Conservation (phyloP, 2,888 invertebrate genomes). For the Ryuthela nishihirai region DNA sequence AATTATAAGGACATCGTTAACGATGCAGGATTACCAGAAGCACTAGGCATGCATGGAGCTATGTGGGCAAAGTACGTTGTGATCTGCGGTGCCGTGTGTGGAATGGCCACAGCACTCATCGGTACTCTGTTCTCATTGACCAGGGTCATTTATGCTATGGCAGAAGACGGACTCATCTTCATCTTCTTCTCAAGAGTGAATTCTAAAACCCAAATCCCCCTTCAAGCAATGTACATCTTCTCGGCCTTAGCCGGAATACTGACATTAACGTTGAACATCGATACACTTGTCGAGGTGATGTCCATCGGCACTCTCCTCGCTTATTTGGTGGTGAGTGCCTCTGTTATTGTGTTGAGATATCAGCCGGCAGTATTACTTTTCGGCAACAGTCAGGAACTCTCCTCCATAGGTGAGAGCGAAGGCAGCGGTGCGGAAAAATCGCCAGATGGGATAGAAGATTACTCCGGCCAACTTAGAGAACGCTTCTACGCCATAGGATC, state of each 20-base stretch:
- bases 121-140: constrained; percentile 83
- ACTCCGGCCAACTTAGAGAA: constrained; percentile 12
- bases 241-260: constrained; percentile 71
- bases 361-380: constrained; percentile 55
- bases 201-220: constrained; percentile 59
- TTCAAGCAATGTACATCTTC: constrained; percentile 70
- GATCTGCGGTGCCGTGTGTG: constrained; percentile 79
- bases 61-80: constrained; percentile 81
- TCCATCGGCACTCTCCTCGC: constrained; percentile 78
- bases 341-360: constrained; percentile 81
- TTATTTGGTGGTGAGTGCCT: constrained; percentile 86
- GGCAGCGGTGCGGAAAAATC: constrained; percentile 5
- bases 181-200: constrained; percentile 50
- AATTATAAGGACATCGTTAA: constrained; percentile 65
- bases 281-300: constrained; percentile 90
- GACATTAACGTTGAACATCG: constrained; percentile 79
- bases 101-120: constrained; percentile 84
- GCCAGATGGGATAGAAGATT: constrained; percentile 5
- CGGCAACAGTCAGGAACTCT: constrained; percentile 32
- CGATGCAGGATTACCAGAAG: constrained; percentile 71
- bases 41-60: constrained; percentile 68
- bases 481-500: constrained; percentile 1
- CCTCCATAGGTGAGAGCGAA: constrained; percentile 10
- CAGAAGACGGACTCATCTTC: constrained; percentile 79
- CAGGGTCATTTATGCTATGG: constrained; percentile 85